These are phyloP conservation scores for Daphoenositta chrysoptera DNA, from an alignment of 2,113 vertebrate genomes.

Conservation along the genomic window DNA sequence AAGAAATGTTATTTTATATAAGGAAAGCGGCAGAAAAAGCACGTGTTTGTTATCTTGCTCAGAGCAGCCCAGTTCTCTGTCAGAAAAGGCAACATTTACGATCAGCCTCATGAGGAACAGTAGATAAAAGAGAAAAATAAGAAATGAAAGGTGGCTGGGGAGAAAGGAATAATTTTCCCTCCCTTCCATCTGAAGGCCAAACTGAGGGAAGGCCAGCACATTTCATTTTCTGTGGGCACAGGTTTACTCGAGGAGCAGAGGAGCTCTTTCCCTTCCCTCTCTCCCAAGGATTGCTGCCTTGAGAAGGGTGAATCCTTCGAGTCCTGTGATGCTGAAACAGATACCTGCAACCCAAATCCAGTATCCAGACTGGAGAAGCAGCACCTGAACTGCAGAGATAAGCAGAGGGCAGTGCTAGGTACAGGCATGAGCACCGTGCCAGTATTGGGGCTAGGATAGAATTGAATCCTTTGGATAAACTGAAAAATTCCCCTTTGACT, in stretches of 20 bases:
- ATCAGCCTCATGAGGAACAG: neutral
- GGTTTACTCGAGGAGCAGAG: neutral
- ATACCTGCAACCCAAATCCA: accelerated
- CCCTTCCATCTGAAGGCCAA: neutral
- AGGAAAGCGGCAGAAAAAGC: neutral
- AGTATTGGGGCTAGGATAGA: accelerated
- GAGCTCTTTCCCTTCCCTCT: neutral
- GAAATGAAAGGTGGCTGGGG: neutral
- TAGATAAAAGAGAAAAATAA: slow-evolving; percentile 9
- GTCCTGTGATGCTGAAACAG: neutral
- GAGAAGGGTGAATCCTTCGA: accelerated
- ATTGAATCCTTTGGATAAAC: neutral
- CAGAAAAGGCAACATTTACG: neutral
- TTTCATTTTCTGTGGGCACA: neutral
- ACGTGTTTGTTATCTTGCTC: neutral
- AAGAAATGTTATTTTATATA: neutral
- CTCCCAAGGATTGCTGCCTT: neutral
- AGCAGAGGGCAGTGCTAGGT: neutral
- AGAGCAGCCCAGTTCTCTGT: neutral
- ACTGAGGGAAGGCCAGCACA: neutral
- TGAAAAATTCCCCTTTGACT: neutral
- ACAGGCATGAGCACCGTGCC: accelerated
- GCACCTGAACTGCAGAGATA: neutral
- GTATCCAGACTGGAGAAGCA: accelerated
- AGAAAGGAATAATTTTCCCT: neutral